Evolutionary conservation across 2,113 vertebrate genomes (phyloP).

Genomic region (Vidua macroura): DNA sequence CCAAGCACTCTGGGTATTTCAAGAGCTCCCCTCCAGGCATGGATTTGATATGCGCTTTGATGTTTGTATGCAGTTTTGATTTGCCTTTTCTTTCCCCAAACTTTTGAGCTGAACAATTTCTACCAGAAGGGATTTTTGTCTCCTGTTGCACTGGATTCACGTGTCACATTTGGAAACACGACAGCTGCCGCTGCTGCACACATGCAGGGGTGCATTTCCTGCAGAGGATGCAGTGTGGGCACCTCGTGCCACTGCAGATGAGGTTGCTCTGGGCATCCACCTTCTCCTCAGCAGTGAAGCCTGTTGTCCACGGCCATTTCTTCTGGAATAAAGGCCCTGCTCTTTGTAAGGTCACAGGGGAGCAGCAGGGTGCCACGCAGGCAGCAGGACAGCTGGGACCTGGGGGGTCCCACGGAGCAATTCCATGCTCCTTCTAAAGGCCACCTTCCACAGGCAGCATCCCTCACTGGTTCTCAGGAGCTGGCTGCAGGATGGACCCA

Average conservation of each 20-base stretch:
- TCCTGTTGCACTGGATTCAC: neutral
- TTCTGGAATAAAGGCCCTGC: neutral
- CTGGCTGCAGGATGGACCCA: neutral
- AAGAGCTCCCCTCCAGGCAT: neutral
- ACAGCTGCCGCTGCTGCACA: neutral
- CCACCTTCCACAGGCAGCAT: neutral
- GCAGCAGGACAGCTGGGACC: neutral
- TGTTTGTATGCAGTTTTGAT: neutral
- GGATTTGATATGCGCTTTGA: neutral
- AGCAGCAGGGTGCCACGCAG: neutral
- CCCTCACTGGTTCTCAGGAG: neutral
- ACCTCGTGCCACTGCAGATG: accelerated
- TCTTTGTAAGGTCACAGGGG: neutral
- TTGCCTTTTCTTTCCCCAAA: neutral
- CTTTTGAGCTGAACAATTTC: neutral
- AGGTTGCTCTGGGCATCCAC: neutral
- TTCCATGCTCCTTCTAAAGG: neutral
- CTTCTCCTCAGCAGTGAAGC: neutral
- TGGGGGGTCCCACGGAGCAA: neutral
- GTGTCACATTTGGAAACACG: neutral
- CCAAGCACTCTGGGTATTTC: neutral
- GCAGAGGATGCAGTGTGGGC: neutral
- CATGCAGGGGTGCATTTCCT: neutral
- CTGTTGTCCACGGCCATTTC: neutral
- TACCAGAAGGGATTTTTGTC: neutral